phyloP scores from a whole-genome alignment of 2,113 vertebrate genomes.

The Dicentrarchus labrax region DNA sequence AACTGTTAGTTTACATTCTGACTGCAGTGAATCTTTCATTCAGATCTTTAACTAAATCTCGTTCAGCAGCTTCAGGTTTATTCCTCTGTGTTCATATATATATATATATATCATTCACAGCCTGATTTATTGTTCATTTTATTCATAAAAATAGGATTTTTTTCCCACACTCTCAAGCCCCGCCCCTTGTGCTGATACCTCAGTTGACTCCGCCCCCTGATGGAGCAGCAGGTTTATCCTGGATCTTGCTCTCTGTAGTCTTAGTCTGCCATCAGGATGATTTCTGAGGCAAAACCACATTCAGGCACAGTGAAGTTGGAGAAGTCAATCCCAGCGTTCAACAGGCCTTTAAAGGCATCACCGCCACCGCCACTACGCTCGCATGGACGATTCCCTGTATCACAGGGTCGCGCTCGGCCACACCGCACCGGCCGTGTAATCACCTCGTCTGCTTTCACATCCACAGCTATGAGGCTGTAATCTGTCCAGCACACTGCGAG shows the following conservation, averaged over 20 bases:
- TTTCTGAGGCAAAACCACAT: conserved; percentile 33
- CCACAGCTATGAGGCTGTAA: conserved; percentile 63
- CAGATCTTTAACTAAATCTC: too few relatives aligned
- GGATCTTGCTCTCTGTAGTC: not conserved
- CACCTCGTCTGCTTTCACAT: conserved; percentile 65
- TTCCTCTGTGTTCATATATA: too few relatives aligned
- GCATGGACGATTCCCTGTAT: conserved; percentile 70
- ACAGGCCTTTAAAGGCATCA: conserved; percentile 58
- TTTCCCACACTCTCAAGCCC: too few relatives aligned
- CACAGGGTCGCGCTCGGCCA: conserved; percentile 60
- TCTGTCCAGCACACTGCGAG: conserved; percentile 42
- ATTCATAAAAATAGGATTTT: too few relatives aligned
- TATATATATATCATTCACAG: too few relatives aligned
- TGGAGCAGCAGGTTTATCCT: not conserved
- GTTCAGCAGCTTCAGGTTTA: too few relatives aligned
- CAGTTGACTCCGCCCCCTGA: too few relatives aligned
- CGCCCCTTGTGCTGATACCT: too few relatives aligned
- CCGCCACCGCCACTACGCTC: conserved; percentile 37
- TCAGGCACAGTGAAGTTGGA: conserved; percentile 22
- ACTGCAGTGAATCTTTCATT: too few relatives aligned
- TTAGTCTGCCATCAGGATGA: not conserved
- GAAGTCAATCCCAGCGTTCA: conserved; percentile 71
- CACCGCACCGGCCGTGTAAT: conserved; percentile 63
- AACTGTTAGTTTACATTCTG: too few relatives aligned
- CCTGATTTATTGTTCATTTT: too few relatives aligned